phyloP scores from a whole-genome alignment of 1,140 invertebrate species.

The Drosophila jambulina region DNA sequence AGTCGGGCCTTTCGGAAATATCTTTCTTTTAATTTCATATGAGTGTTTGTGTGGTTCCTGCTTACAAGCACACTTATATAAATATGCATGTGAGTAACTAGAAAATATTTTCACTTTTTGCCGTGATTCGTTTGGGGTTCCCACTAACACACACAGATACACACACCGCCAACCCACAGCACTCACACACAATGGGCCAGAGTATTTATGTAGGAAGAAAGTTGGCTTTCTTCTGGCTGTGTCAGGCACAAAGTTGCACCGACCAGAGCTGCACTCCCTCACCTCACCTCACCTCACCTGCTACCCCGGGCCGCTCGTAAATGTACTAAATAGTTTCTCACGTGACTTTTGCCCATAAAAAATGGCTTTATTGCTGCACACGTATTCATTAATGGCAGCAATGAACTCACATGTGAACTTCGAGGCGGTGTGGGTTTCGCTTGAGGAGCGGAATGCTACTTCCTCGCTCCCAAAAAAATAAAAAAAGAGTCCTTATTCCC shows the following conservation, averaged over 20 bases:
- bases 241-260: conserved; percentile 77
- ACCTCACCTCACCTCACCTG: neutral
- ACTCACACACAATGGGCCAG: conserved; percentile 10
- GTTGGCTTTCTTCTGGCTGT: conserved; percentile 77
- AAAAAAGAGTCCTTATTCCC: conserved; percentile 3
- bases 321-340: conserved; percentile 83
- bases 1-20: neutral
- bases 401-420: conserved; percentile 77
- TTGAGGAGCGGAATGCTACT: conserved; percentile 20
- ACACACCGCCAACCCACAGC: neutral
- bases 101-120: conserved; percentile 78
- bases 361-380: conserved; percentile 83
- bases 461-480: neutral
- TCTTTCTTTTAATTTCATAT: neutral
- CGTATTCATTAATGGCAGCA: conserved; percentile 83
- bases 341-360: conserved; percentile 81
- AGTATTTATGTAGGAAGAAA: conserved; percentile 72
- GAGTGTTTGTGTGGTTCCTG: conserved; percentile 10
- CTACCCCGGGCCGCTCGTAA: conserved; percentile 33
- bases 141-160: neutral
- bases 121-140: conserved; percentile 51
- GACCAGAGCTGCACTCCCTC: conserved; percentile 17
- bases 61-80: conserved; percentile 25
- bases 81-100: conserved; percentile 38
- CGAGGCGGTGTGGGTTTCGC: conserved; percentile 24